Conservation (phyloP, 37 sponge, comb jelly and placozoan genomes). For the Bolinopsis microptera region DNA sequence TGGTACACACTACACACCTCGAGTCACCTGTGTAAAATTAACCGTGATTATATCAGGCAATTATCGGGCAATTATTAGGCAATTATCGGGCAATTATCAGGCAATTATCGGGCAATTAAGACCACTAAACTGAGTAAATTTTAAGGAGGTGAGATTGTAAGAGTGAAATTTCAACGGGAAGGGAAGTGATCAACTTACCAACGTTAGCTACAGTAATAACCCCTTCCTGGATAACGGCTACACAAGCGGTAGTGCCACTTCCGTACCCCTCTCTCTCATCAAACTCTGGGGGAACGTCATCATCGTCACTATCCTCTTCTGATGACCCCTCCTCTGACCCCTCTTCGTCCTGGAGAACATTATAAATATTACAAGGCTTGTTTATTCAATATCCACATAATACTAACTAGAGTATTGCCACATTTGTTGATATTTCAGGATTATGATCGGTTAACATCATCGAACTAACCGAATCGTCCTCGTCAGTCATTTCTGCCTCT, state of each 20-base stretch:
- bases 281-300: neutral
- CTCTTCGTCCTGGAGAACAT: neutral
- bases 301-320: constrained; percentile 44
- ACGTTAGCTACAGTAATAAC: constrained; percentile 82
- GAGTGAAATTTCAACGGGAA: no score
- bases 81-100: no score
- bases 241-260: constrained; percentile 89
- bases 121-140: neutral
- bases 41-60: no score
- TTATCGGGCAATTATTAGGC: no score
- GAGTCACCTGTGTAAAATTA: constrained; percentile 78
- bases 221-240: constrained; percentile 72
- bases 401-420: no score
- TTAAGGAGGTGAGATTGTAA: neutral
- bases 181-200: no score
- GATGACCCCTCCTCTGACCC: neutral
- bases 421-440: no score
- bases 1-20: constrained; percentile 75
- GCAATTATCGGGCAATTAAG: no score
- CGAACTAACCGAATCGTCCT: constrained; percentile 39
- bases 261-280: constrained; percentile 68
- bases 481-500: neutral
- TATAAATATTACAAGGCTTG: no score
- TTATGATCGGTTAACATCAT: no score
- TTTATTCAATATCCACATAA: neutral